Evolutionary conservation across 2,888 invertebrate genomes (phyloP).

Genomic region (Nipponacmea schrenckii): DNA sequence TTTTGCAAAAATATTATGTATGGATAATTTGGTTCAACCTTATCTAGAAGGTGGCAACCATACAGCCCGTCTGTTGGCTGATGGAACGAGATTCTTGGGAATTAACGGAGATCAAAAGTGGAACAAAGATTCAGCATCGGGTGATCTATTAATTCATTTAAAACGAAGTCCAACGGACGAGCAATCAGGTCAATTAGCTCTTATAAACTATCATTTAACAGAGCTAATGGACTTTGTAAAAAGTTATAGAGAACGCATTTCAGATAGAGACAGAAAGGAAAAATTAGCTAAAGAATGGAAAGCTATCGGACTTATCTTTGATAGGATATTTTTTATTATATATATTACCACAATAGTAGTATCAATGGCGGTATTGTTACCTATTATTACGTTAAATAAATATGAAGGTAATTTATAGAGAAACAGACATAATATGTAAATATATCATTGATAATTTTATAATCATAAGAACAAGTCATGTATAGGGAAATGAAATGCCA

Average conservation of each 20-base stretch:
- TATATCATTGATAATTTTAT: no score
- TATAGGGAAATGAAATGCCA: no score
- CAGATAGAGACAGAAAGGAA: conserved; percentile 59
- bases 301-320: conserved; percentile 63
- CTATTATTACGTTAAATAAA: conserved; percentile 39
- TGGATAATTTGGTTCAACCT: conserved; percentile 56
- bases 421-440: no score
- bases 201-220: conserved; percentile 47
- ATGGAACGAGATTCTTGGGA: conserved; percentile 33
- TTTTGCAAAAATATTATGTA: conserved; percentile 57
- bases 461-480: no score
- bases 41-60: conserved; percentile 40
- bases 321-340: conserved; percentile 63
- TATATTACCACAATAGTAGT: conserved; percentile 59
- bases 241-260: conserved; percentile 50
- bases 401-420: not conserved
- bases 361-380: conserved; percentile 56
- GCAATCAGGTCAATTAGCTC: conserved; percentile 39
- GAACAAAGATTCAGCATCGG: conserved; percentile 21
- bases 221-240: conserved; percentile 53
- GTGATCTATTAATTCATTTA: conserved; percentile 26
- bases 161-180: conserved; percentile 21
- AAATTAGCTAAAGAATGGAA: conserved; percentile 64
- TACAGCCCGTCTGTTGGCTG: conserved; percentile 25
- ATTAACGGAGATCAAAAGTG: conserved; percentile 43